Evolutionary conservation across 2,888 invertebrate genomes (phyloP).

Genomic region (Steinernema carpocapsae): DNA sequence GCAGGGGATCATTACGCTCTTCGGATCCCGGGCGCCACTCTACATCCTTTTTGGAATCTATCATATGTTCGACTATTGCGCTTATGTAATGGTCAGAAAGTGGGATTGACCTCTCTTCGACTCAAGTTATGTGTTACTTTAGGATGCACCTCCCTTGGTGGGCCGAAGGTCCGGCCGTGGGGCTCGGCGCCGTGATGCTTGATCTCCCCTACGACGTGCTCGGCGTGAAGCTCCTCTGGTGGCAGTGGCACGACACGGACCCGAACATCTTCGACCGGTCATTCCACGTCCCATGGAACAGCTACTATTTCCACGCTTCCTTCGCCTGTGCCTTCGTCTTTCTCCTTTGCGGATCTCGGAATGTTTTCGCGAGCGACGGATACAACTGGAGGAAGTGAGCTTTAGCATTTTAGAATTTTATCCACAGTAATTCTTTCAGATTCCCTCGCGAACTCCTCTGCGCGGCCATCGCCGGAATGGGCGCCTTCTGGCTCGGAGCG

Average conservation of each 20-base stretch:
- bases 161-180: conserved; percentile 74
- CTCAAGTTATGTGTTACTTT: conserved; percentile 62
- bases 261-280: conserved; percentile 76
- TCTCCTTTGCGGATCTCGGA: conserved; percentile 75
- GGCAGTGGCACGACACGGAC: conserved; percentile 80
- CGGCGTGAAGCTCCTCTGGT: conserved; percentile 77
- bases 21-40: conserved; percentile 78
- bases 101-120: too few relatives aligned
- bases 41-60: conserved; percentile 78
- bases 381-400: conserved; percentile 74
- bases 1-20: conserved; percentile 76
- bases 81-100: conserved; percentile 70
- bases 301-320: conserved; percentile 81
- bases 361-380: conserved; percentile 73
- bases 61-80: conserved; percentile 73
- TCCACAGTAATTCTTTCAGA: conserved; percentile 69
- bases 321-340: conserved; percentile 79
- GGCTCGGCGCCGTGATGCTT: conserved; percentile 77
- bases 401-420: not conserved
- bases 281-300: conserved; percentile 81
- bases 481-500: conserved; percentile 80
- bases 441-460: conserved; percentile 73
- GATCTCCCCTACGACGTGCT: conserved; percentile 83
- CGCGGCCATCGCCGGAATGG: conserved; percentile 74
- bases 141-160: conserved; percentile 72